These are phyloP conservation scores for Tiphia femorata DNA, from an alignment of 2,888 invertebrate species.

Conservation along the genomic window DNA sequence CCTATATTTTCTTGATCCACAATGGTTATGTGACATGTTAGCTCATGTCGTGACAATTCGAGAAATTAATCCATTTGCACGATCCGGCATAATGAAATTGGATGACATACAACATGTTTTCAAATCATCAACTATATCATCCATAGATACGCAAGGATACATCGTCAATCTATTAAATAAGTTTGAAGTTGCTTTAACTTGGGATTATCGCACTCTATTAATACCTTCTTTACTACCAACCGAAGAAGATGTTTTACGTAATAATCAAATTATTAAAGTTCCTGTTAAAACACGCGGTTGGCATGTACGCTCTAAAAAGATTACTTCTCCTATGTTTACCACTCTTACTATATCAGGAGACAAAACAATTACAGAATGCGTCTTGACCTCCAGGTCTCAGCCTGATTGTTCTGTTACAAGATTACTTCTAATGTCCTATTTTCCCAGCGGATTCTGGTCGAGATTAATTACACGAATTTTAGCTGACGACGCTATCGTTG, in stretches of 20 bases:
- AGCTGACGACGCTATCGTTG: conserved; percentile 88
- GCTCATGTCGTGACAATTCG: conserved; percentile 96
- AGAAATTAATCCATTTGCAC: conserved; percentile 97
- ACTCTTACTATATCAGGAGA: conserved; percentile 40
- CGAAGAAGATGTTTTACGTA: conserved; percentile 75
- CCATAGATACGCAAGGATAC: conserved; percentile 80
- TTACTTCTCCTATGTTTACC: conserved; percentile 67
- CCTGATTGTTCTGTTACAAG: conserved; percentile 77
- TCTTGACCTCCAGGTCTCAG: conserved; percentile 70
- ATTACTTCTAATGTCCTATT: conserved; percentile 93
- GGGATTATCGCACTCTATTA: conserved; percentile 91
- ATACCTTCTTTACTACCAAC: conserved; percentile 92
- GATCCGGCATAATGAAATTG: conserved; percentile 92
- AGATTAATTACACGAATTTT: conserved; percentile 91
- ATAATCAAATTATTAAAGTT: conserved; percentile 68
- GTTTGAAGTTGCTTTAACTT: conserved; percentile 96
- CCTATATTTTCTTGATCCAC: conserved; percentile 96
- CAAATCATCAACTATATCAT: conserved; percentile 86
- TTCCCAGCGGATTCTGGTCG: conserved; percentile 99
- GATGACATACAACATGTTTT: conserved; percentile 94
- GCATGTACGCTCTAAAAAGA: conserved; percentile 75
- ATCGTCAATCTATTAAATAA: conserved; percentile 94
- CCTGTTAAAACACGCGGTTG: conserved; percentile 78
- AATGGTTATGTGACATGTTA: conserved; percentile 98
- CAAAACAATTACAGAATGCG: conserved; percentile 63